phyloP scores from a whole-genome alignment of 2,113 vertebrate genomes.

The Oreamnos americanus region DNA sequence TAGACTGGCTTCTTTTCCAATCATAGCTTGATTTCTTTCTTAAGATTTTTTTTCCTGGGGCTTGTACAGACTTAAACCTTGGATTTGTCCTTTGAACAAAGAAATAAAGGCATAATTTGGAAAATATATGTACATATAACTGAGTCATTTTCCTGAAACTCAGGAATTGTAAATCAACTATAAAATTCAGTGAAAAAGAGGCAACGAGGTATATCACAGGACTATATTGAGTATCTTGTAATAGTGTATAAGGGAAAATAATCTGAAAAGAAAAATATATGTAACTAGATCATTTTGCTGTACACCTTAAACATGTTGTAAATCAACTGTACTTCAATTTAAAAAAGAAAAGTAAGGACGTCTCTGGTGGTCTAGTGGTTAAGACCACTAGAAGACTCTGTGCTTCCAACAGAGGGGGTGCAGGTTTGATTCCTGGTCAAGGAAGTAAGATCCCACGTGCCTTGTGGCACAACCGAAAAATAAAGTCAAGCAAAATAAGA shows the following conservation, averaged over 20 bases:
- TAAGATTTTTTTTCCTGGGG: background rate
- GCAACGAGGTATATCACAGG: background rate
- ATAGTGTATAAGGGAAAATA: background rate
- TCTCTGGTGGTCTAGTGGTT: background rate
- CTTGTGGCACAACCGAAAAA: background rate
- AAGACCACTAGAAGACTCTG: background rate
- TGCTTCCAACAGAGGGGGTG: background rate
- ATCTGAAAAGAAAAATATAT: background rate
- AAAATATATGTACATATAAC: background rate
- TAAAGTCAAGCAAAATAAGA: background rate
- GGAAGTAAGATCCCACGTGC: background rate
- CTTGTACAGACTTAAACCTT: background rate
- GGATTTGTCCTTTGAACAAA: background rate
- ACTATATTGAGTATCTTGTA: background rate
- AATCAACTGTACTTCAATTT: background rate
- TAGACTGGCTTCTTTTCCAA: background rate
- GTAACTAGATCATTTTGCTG: background rate
- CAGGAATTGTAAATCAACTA: background rate
- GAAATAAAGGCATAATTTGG: background rate
- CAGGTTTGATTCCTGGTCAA: background rate
- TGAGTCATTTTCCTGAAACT: background rate
- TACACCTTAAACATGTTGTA: background rate
- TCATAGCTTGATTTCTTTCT: background rate
- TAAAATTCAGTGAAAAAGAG: background rate
- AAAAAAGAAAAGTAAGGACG: background rate